Base-by-base conservation (phyloP, 2,113 vertebrate species). In the Chloropsis cyanopogon region DNA sequence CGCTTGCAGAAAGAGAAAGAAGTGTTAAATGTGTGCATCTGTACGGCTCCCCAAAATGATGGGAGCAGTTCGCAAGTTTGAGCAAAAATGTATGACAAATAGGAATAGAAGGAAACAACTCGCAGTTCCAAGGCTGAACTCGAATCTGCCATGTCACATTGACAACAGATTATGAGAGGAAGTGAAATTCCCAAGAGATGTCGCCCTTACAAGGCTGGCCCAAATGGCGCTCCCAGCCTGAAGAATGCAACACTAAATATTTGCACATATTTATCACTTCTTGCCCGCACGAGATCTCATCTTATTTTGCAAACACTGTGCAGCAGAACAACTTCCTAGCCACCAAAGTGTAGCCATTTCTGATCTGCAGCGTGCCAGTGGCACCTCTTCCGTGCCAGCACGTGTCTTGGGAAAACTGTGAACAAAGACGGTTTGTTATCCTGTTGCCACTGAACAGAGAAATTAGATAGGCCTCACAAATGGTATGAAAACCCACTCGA, bases 221-320 rank as follows among this genome's bases (percentile, higher is more conserved):
- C 84, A 85, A 93, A 76, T 65, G 73, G 89, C 12, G 24, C 44
- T 95, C 82, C 82, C 71, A 88, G 78, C 66, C 82, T 69, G 69
- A 35, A 80, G 82, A 91, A 91, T 16, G 68, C 88, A 88, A 77
- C 71, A 28, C 59, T 85, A 91, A 95, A 90, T 91, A 88, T 94
- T 92, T 94, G 91, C 90, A 91, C 85, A 37, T 82, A 87, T 72
- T 92, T 95, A 88, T 90, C 87, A 57, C 93, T 95, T 95, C 90
- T 90, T 71, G 6, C 91, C 82, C 71, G 37, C 82, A 31, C 75
- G 47, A 82, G 82, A 63, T 57, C 75, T 92, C 63, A 31, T 95
- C 78, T 80, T 94, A 93, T 92, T 96, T 95, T 91, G 91, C 93
- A 95, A 91, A 95, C 78, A 77, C 35, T 63, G 42, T 14, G 54